Base-by-base conservation (phyloP, 37 sponge, comb jelly and placozoan genomes). In the Hexactinellida sp. region DNA sequence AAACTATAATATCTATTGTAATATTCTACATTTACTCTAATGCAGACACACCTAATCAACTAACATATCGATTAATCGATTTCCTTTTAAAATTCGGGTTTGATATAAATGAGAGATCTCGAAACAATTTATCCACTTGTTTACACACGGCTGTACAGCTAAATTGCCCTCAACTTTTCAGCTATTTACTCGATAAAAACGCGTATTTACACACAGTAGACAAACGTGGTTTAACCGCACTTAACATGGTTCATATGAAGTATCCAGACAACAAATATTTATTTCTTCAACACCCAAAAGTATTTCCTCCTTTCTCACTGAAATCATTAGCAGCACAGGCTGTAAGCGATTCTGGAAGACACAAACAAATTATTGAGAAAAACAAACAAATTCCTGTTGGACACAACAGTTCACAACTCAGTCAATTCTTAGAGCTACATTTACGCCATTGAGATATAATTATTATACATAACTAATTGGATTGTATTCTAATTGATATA, bases 71-170 rank as follows among this genome's bases (percentile, higher is more conserved):
- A 21, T 3, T 63, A 1, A 63, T 63, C 21, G 76, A 63, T 23
- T 63, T 63, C 13, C 76, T 63, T 7, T 23, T 63, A 1, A 63
- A 28, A 63, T 63, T 32, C 76, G 76, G 30, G 5, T 7, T 63
- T 25, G 76, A 63, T 63, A 63, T 63, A 63, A 63, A 63, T n/a
- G 76, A 63, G 76, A 10, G 76, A 1, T 10, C 76, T n/a, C 76
- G 76, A 21, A 23, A 63, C 34, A 32, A 7, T 7, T 23, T 63
- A 32, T 3, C 76, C 25, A 25, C 19, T 63, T 32, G 32, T n/a
- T n/a, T 63, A 10, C 76, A 63, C 34, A 63, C 25, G 5, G 13
- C 76, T 25, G 76, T 63, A 10, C 76, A 63, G 21, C 25, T 63
- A 3, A n/a, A 63, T 28, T 5, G 3, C 28, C 76, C 76, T 21